Evolutionary conservation across 2,797 vertebrate genomes (phyloP), one percentile per base, ranked within the genome.

Genomic region (Rhynchonycteris naso): DNA sequence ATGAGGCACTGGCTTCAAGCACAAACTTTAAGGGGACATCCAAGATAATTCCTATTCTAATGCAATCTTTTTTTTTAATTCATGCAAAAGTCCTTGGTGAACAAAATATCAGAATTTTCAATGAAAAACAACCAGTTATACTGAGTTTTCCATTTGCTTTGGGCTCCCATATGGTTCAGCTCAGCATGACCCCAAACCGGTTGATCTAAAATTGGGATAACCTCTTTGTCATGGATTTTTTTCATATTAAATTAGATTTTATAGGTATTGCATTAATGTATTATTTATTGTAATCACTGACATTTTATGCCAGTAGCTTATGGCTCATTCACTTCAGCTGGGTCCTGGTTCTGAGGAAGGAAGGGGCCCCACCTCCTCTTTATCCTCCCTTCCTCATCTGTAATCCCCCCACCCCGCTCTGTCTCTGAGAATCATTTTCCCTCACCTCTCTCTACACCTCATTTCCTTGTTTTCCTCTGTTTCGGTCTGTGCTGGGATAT

Each of bases 181-280:
- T 7, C 8, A 19, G 1, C 38, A 52, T 21, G n/a, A 16, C 3
- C 4, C 30, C 10, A 33, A 38, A 0, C 4, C 26, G 4, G 3
- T 35, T 58, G 56, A 69, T 50, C 63, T 81, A 38, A 38, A 82
- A 43, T 24, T 61, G 43, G 47, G 19, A 24, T 50, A 13, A 28
- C 2, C 0, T 33, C 38, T 35, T 52, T 15, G 38, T 35, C 47
- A 26, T 16, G 30, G 30, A 22, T 19, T 63, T 52, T 33, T 43
- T 76, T 65, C 52, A 13, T 22, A 16, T 58, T 75, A 43, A 47
- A 54, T 58, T 52, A 52, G 28, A 65, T 21, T 87, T 52, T 54
- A 43, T 9, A 61, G 33, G 7, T 35, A 50, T 35, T 69, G n/a
- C 56, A 5, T 35, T 65, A 14, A n/a, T 38, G 14, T 75, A n/a